Base-by-base conservation (phyloP, 2,888 invertebrate genomes). In the Drosophila histrio region DNA sequence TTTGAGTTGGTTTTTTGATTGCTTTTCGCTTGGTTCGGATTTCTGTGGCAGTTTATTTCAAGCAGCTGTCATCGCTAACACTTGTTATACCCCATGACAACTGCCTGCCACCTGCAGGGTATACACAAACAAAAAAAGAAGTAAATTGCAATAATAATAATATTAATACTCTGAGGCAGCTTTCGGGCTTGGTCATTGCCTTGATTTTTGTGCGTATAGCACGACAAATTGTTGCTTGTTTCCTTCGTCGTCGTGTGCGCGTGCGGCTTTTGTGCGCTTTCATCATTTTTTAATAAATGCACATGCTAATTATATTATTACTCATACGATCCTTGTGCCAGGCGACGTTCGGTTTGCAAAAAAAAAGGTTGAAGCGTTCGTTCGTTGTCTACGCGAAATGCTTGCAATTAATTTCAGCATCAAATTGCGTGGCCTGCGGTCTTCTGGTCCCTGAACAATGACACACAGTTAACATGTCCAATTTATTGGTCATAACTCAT, bases 401-500 rank as follows among this genome's bases (percentile, higher is more conserved):
- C 84, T 83, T 66, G 81, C 82, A 81, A 82, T 82, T 84, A 82
- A 82, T 84, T 81, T 82, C 77, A 77, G 75, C 68, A 81, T 72
- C 72, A 81, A 81, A 84, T 81, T 84, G 84, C 78, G 66, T 68
- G 79, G 84, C 84, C 77, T 80, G 82, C 66, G 81, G 80, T 82
- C 56, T 67, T 39, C 60, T 36, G 41, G 13, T 24, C 24, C 60
- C 30, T 28, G 59, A 47, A 68, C 75, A 77, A 67, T 73, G 79
- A 76, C 79, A 85, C 77, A 84, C 84, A 86, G 82, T 86, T 85
- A 84, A 85, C 86, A 86, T 86, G 82, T 85, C 84, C 86, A 86
- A 86, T 87, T 87, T 87, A 87, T 87, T 80, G 87, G 80, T 70
- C 75, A 87, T 87, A 86, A 87, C 80, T 87, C 85, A 87, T 80